phyloP scores from a whole-genome alignment of 2,113 vertebrate genomes.

The Casuarius casuarius region DNA sequence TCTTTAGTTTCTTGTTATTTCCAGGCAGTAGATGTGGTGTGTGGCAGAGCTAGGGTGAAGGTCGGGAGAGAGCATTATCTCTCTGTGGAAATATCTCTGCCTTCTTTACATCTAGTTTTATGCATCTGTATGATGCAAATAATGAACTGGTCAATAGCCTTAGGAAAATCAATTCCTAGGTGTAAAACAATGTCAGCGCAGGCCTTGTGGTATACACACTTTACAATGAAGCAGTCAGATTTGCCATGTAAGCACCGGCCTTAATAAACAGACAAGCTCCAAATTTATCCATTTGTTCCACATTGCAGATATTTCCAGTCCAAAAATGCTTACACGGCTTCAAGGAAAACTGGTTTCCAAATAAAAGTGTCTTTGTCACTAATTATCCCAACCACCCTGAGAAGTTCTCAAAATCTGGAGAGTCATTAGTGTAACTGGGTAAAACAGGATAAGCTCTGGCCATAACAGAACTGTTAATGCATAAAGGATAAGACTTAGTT shows the following conservation, averaged over 20 bases:
- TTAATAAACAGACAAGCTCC: background rate
- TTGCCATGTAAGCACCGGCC: background rate
- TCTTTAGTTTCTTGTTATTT: background rate
- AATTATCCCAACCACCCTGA: background rate
- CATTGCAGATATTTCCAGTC: background rate
- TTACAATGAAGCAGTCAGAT: background rate
- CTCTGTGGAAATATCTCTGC: background rate
- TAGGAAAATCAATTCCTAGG: background rate
- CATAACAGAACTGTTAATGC: background rate
- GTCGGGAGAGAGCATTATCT: background rate
- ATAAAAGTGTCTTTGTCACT: background rate
- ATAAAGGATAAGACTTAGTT: conserved; percentile 10
- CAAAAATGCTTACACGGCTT: background rate
- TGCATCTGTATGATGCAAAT: background rate
- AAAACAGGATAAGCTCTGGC: background rate
- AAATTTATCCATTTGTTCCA: background rate
- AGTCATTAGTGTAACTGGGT: background rate
- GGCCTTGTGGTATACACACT: background rate
- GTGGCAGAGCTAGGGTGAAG: background rate
- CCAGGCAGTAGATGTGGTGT: background rate
- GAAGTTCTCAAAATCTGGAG: background rate
- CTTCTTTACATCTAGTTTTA: background rate
- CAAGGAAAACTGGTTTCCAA: background rate
- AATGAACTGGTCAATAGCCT: background rate
- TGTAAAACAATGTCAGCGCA: background rate